Evolutionary conservation across 2,113 vertebrate genomes (phyloP), one percentile per base, ranked within the genome.

Genomic region (Aix galericulata): DNA sequence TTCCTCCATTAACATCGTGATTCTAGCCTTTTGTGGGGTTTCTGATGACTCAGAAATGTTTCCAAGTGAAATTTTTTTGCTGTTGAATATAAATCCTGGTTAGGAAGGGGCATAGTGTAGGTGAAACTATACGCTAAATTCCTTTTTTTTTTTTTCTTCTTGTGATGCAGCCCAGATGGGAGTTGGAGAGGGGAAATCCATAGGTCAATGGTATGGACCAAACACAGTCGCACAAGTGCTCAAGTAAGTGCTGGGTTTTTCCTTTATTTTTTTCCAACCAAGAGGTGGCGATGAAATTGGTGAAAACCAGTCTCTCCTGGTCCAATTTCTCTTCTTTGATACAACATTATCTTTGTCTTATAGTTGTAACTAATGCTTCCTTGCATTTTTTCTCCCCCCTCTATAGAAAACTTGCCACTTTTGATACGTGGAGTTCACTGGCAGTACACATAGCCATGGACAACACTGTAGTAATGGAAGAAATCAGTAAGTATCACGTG

Each of bases 361-460:
- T 29, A 53, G n/a, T 13, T 94, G 38, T 87, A 60, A 22, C 11
- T 56, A 68, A 66, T 77, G 46, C 29, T 84, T 91, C 10, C 10
- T 67, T 38, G 2, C 5, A 12, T 36, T 23, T 23, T 44, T 55
- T 55, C 16, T 13, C 27, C 16, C 22, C 25, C 29, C 17, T 20
- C 91, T 26, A 0, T 85, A 99, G 99, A 98, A 99, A 99, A 84
- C 98, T 99, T 82, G 98, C 99, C 2, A 98, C 98, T 93, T 99
- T 99, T 90, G 99, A 99, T 93, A 98, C 98, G 0, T 99, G 99
- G 99, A 99, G 99, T 88, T 98, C 98, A 34, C 83, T 99, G 97
- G 99, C 99, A 14, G 99, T 99, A 7, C 99, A 99, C 32, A 98
- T 99, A 96, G 99, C 99, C 4, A 99, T 99, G 99, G 99, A 99